Base-by-base conservation (phyloP, 2,113 vertebrate species). In the Syrmaticus mikado region DNA sequence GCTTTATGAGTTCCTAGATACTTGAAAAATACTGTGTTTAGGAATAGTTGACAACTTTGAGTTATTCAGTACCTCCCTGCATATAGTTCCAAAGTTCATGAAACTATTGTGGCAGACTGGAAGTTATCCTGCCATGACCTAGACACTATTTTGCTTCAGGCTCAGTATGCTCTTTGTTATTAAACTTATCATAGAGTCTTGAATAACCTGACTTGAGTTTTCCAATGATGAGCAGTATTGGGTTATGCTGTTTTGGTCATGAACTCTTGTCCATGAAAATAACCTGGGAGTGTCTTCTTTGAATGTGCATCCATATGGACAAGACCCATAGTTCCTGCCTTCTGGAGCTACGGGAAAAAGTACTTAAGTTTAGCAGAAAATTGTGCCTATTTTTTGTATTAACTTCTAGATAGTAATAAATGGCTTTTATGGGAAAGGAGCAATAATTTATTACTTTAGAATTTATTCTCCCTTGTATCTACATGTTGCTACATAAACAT, bases 111-210 rank as follows among this genome's bases (percentile, higher is more conserved):
- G 91, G 84, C 94, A 72, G 76, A 82, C 82, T 94, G 48, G 58
- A 74, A 92, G 77, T 85, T 94, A 79, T 86, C 65, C 82, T 92
- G 66, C 79, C 72, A 25, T 88, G 90, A 94, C 84, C 82, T 72
- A 87, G 67, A 57, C 1, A 1, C 74, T 82, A 55, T 68, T 93
- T 95, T 75, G 71, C 92, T 92, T n/a, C 81, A 50, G 83, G 95
- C 92, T 95, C 70, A 79, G 81, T 68, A 34, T 53, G 91, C 79
- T 94, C 84, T 75, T 55, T 90, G 84, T 85, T 95, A 64, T 95
- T 96, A 94, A 97, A 89, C 90, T 89, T 92, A 92, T 38, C 52
- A 34, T 50, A 89, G 71, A 62, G 85, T 68, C 92, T 95, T 53
- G 78, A 74, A 79, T 92, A 94, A 93, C 95, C 90, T 92, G 83